These are phyloP conservation scores for Copsychus sechellarum DNA, from an alignment of 2,113 vertebrate species.

Conservation along the genomic window DNA sequence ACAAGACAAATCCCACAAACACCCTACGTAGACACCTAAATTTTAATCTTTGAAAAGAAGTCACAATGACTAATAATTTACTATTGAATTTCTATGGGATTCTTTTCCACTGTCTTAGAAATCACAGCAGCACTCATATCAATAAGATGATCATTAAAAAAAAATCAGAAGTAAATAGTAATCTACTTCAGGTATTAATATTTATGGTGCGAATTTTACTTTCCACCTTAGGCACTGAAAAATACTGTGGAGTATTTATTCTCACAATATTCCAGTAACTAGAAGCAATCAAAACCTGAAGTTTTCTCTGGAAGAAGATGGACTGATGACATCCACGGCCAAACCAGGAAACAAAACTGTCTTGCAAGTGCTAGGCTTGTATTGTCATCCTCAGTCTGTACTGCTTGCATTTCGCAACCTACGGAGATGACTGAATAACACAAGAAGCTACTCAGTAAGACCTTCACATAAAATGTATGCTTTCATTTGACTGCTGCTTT, in stretches of 20 bases:
- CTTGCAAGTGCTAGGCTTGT: not conserved
- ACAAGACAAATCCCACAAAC: not conserved
- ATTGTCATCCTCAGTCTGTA: not conserved
- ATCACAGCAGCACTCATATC: not conserved
- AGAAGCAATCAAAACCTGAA: not conserved
- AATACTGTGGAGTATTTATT: not conserved
- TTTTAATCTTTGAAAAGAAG: not conserved
- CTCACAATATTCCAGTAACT: not conserved
- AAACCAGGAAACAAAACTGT: not conserved
- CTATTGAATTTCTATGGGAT: not conserved
- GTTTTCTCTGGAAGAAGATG: not conserved
- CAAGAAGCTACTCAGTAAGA: not conserved
- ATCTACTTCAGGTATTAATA: not conserved
- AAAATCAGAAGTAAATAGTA: not conserved
- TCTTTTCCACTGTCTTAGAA: not conserved
- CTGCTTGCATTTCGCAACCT: not conserved
- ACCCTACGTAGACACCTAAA: not conserved
- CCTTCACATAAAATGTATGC: not conserved
- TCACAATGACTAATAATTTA: not conserved
- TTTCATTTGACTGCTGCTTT: not conserved
- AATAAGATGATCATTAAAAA: not conserved
- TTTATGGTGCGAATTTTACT: not conserved
- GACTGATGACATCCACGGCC: not conserved
- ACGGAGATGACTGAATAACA: not conserved
- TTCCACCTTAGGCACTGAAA: not conserved